These are phyloP conservation scores for Chloroceryle inda DNA, from an alignment of 2,797 vertebrate genomes.

Conservation along the genomic window DNA sequence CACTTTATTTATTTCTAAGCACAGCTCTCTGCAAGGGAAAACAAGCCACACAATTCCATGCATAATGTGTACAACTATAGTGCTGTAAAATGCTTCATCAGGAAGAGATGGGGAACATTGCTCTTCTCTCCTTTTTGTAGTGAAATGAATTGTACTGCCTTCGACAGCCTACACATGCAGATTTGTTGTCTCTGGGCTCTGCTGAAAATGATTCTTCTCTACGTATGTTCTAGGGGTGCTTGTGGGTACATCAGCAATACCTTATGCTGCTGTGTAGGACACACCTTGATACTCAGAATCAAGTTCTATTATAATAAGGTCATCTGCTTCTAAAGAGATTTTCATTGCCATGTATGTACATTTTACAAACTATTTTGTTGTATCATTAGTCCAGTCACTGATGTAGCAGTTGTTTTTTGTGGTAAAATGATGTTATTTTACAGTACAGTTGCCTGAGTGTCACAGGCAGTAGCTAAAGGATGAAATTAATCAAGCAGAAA, in stretches of 20 bases:
- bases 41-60: background rate
- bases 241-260: background rate
- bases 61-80: background rate
- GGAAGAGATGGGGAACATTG: background rate
- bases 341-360: background rate
- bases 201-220: background rate
- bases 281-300: background rate
- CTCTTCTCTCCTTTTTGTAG: background rate
- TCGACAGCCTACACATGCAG: background rate
- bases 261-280: background rate
- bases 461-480: background rate
- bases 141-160: background rate
- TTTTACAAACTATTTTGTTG: background rate
- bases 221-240: background rate
- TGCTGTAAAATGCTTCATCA: slow-evolving; percentile 27
- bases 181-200: background rate
- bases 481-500: slow-evolving; percentile 3
- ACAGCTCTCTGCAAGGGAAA: background rate
- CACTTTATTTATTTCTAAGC: background rate
- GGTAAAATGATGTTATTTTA: background rate
- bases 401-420: background rate
- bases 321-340: background rate
- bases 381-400: background rate
- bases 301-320: background rate
- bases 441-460: background rate